Conservation (phyloP, 2,113 vertebrate species). For the Tautogolabrus adspersus region DNA sequence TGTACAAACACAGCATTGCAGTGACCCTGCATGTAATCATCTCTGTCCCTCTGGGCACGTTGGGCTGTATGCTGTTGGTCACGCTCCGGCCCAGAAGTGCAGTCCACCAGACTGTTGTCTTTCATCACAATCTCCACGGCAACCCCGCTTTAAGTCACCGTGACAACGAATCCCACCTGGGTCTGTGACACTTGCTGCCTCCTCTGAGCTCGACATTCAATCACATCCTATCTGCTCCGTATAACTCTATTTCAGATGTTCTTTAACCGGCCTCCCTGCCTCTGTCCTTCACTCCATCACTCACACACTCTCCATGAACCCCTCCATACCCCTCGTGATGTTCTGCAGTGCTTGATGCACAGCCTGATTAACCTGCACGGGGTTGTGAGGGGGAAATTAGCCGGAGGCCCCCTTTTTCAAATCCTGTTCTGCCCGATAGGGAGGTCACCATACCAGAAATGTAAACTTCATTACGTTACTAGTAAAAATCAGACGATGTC, state of each 20-base stretch:
- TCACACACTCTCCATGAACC: slow-evolving; percentile 13
- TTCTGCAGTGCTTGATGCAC: slow-evolving; percentile 17
- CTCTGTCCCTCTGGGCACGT: slow-evolving; percentile 36
- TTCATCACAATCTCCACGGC: slow-evolving; percentile 72
- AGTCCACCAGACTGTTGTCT: slow-evolving; percentile 48
- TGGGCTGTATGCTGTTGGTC: slow-evolving; percentile 69
- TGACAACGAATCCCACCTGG: slow-evolving; percentile 76
- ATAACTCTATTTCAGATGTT: slow-evolving; percentile 34
- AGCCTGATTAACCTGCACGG: slow-evolving; percentile 4
- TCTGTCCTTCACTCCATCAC: slow-evolving; percentile 31
- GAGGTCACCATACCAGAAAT: too few species aligned
- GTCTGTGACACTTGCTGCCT: slow-evolving; percentile 59
- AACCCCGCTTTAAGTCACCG: slow-evolving; percentile 66
- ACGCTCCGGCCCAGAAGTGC: slow-evolving; percentile 62
- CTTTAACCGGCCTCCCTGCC: slow-evolving; percentile 19
- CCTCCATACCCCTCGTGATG: neutral
- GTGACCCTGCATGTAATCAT: slow-evolving; percentile 61
- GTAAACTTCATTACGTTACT: too few species aligned
- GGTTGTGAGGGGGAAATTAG: neutral
- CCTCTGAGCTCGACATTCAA: slow-evolving; percentile 39
- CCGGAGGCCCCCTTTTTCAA: neutral
- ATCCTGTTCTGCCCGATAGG: neutral
- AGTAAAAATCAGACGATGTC: too few species aligned
- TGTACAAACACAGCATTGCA: slow-evolving; percentile 3
- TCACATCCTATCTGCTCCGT: slow-evolving; percentile 44